A percentile compares a stretch with the other conserved stretches of the same genome.
Evolutionary conservation across 1,140 invertebrate species (phyloP).

Genomic region (Neodiprion fabricii): DNA sequence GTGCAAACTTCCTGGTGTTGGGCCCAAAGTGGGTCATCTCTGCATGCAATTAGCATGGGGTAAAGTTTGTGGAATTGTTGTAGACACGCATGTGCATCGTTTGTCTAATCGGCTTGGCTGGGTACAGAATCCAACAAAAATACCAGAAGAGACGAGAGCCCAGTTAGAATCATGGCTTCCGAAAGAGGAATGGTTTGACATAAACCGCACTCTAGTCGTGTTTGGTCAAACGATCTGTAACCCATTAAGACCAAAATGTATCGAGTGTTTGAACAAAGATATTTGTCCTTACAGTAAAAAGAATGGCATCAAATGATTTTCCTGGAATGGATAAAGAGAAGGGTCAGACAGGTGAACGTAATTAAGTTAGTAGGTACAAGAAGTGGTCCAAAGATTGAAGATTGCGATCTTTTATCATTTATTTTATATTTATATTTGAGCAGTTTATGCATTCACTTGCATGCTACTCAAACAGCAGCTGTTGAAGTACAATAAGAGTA

Average conservation of each 20-base stretch:
- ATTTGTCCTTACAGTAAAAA: conserved; percentile 80
- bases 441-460: too few relatives aligned
- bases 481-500: too few relatives aligned
- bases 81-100: conserved; percentile 97
- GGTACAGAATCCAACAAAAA: conserved; percentile 78
- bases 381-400: too few relatives aligned
- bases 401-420: too few relatives aligned
- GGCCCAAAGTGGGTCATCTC: conserved; percentile 97
- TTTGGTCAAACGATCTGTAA: conserved; percentile 94
- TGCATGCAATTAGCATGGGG: conserved; percentile 95
- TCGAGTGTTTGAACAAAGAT: conserved; percentile 80
- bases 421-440: too few relatives aligned
- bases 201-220: conserved; percentile 92
- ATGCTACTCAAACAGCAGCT: too few relatives aligned
- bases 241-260: conserved; percentile 83
- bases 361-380: too few relatives aligned
- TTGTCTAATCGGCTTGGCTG: conserved; percentile 91
- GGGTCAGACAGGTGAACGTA: too few relatives aligned
- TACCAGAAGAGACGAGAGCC: conserved; percentile 86
- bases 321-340: too few relatives aligned
- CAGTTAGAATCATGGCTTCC: conserved; percentile 93
- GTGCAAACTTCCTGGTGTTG: conserved; percentile 89
- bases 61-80: conserved; percentile 86
- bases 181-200: conserved; percentile 83
- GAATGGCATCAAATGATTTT: conserved; percentile 20